Percentiles rank a stretch among this genome's conserved stretches.
phyloP scores from a whole-genome alignment of 2,797 vertebrate genomes.

The Synaphobranchus kaupii region DNA sequence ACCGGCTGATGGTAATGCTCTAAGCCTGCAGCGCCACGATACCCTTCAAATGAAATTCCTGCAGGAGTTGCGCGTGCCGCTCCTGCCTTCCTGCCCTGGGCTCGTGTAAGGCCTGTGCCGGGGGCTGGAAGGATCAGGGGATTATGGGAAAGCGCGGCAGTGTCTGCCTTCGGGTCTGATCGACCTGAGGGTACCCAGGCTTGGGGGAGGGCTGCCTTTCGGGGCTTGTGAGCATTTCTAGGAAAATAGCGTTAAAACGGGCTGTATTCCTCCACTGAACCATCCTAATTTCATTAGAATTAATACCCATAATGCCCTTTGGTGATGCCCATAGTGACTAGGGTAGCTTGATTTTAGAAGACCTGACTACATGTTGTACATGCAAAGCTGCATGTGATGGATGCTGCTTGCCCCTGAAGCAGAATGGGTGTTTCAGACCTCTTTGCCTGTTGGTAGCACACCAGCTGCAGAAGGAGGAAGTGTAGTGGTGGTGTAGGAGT shows the following conservation, averaged over 20 bases:
- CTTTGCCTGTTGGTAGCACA: background rate
- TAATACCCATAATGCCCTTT: background rate
- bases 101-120: background rate
- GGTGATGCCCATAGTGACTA: no score
- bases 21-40: slow-evolving; percentile 14
- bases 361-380: no score
- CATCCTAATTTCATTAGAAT: slow-evolving; percentile 2
- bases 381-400: background rate
- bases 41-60: slow-evolving; percentile 1
- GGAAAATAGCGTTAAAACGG: background rate
- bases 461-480: background rate
- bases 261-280: background rate
- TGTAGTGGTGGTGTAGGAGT: background rate
- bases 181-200: slow-evolving; percentile 37
- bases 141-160: background rate
- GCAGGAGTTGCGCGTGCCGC: slow-evolving; percentile 11
- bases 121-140: background rate
- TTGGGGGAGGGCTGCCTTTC: background rate
- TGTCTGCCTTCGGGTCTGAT: slow-evolving; percentile 24
- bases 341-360: background rate
- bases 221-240: background rate
- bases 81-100: background rate
- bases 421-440: background rate
- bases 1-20: slow-evolving; percentile 20
- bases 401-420: background rate